Conservation (phyloP, 1,140 invertebrate genomes). For the Psix sp. region DNA sequence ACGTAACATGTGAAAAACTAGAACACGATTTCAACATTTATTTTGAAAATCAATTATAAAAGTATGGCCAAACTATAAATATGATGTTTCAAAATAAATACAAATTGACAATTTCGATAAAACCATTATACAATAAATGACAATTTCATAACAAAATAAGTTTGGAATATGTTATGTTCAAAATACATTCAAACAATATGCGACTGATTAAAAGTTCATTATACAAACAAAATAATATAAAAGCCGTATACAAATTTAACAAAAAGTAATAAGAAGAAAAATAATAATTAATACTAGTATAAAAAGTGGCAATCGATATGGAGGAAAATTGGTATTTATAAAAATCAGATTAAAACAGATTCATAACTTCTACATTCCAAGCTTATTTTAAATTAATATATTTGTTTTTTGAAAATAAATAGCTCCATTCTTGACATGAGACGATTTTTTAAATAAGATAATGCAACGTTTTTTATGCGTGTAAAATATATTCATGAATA, state of each 20-base stretch:
- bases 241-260: no score
- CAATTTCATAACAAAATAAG: slow-evolving; percentile 25
- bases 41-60: slow-evolving; percentile 34
- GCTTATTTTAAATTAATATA: slow-evolving; percentile 14
- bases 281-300: no score
- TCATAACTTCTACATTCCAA: slow-evolving; percentile 21
- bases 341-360: not conserved
- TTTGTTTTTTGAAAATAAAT: slow-evolving; percentile 12
- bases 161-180: slow-evolving; percentile 19
- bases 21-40: slow-evolving; percentile 19
- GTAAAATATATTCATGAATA: slow-evolving; percentile 53
- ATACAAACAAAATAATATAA: no score
- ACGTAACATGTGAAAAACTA: slow-evolving; percentile 5
- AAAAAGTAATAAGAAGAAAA: no score
- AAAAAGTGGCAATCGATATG: no score
- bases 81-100: slow-evolving; percentile 35
- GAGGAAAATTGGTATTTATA: no score
- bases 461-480: not conserved
- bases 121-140: not conserved
- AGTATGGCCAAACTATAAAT: slow-evolving; percentile 19
- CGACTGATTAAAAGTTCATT: no score
- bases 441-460: not conserved
- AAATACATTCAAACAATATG: no score
- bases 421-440: slow-evolving; percentile 1
- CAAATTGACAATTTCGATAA: slow-evolving; percentile 6